Base-by-base conservation (phyloP, 2,888 invertebrate genomes). In the Trichopria drosophilae region DNA sequence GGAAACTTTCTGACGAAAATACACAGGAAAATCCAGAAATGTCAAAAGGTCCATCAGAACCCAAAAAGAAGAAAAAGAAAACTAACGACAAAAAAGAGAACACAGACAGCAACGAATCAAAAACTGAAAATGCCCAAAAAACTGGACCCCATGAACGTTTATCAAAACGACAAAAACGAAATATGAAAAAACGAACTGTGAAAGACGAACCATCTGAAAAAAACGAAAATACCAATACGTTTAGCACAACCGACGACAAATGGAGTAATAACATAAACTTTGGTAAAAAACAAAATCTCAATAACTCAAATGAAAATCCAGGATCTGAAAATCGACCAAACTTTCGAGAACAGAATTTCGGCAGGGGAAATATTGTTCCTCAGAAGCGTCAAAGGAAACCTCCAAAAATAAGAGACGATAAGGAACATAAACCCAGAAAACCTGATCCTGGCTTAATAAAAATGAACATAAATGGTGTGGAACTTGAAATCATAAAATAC, bases 381-480 rank as follows among this genome's bases (percentile, higher is more conserved):
- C 61, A 52, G 26, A 51, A 74, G 72, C 56, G 34, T 34, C 51
- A 58, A 18, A 67, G 76, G 76, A 59, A 71, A 68, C 43, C 73
- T 76, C 24, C 77, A 74, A 68, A 83, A 80, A 67, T 79, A 73
- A 59, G 73, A 68, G 69, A 69, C 42, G 58, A 72, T 35, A 61
- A 67, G 52, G 62, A 69, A 55, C 65, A 76, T 59, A 68, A 65
- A 50, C 64, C 68, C 54, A 69, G 66, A 63, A 73, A 71, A 67
- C 79, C 81, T 39, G 69, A 70, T 7, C 68, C 72, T 1, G 60
- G 55, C 6, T 7, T 57, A 44, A 78, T 80, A 48, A 81, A 80
- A 67, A 76, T 85, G 26, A 78, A 80, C 23, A 80, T 87, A 13
- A 84, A 86, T 74, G 85, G 86, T 4, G 78, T 81, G 66, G 81